Percentiles rank a stretch among this genome's conserved stretches.
Evolutionary conservation across 1,140 invertebrate genomes (phyloP).

Genomic region (Trachelipus rathkii): DNA sequence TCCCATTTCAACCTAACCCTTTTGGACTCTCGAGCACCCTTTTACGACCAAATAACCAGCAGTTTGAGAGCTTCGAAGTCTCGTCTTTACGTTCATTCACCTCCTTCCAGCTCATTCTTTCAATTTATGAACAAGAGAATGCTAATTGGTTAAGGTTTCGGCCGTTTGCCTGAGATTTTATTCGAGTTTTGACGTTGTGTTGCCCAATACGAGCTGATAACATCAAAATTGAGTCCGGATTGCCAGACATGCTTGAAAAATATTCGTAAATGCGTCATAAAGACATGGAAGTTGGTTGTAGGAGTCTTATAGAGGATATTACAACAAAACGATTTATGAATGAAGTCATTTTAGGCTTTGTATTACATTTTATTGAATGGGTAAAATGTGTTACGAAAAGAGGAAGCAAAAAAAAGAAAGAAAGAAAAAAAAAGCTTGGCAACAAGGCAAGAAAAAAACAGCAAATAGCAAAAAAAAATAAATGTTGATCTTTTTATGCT

Average conservation of each 20-base stretch:
- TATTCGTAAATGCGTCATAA: slow-evolving; percentile 3
- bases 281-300: background rate
- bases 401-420: too few relatives aligned
- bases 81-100: slow-evolving; percentile 5
- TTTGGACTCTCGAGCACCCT: slow-evolving; percentile 8
- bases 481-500: background rate
- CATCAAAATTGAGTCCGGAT: background rate
- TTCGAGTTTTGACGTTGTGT: slow-evolving; percentile 10
- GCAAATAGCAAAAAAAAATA: too few relatives aligned
- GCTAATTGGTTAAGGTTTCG: slow-evolving; percentile 9
- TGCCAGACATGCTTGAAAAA: slow-evolving; percentile 4
- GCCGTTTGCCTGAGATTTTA: slow-evolving; percentile 6
- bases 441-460: background rate
- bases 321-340: background rate
- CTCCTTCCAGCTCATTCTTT: slow-evolving; percentile 9
- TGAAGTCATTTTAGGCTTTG: background rate
- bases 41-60: slow-evolving; percentile 8
- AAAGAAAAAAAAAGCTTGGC: background rate
- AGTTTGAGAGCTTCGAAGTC: slow-evolving; percentile 7
- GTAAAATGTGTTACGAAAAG: too few relatives aligned
- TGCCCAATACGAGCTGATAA: slow-evolving; percentile 11
- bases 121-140: slow-evolving; percentile 5
- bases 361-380: too few relatives aligned
- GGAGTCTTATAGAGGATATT: background rate
- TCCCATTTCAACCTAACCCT: slow-evolving; percentile 6